A percentile compares a stretch with the other conserved stretches of the same genome.
Evolutionary conservation across 2,888 invertebrate species (phyloP).

Genomic region (Heliothis peltigera): DNA sequence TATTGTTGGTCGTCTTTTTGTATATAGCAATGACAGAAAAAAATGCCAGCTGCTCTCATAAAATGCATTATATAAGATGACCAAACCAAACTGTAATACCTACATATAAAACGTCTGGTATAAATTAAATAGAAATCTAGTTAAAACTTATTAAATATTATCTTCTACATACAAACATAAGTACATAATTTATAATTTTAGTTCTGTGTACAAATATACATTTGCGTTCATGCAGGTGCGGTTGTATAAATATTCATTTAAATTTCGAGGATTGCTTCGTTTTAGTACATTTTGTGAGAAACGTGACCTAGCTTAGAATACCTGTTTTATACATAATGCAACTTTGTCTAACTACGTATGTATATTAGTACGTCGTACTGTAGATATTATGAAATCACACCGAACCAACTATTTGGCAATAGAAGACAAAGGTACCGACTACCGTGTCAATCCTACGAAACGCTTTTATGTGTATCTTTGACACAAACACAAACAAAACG

Average conservation of each 20-base stretch:
- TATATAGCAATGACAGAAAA: too few relatives aligned
- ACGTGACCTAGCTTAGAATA: neutral
- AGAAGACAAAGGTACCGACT: slow-evolving; percentile 6
- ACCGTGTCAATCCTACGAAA: slow-evolving; percentile 19
- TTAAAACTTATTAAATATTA: neutral
- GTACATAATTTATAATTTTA: too few relatives aligned
- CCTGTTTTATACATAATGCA: neutral
- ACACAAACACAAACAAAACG: slow-evolving; percentile 27
- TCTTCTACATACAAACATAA: too few relatives aligned
- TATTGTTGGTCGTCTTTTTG: too few relatives aligned
- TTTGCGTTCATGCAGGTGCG: neutral
- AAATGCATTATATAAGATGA: too few relatives aligned
- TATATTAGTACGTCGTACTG: neutral
- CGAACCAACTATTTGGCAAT: slow-evolving; percentile 20
- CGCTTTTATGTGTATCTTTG: slow-evolving; percentile 15
- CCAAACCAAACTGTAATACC: too few relatives aligned
- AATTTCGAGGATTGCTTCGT: neutral
- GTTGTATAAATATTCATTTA: neutral
- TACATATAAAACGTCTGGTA: too few relatives aligned
- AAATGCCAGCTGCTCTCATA: too few relatives aligned
- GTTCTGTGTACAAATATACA: too few relatives aligned
- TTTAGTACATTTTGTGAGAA: neutral
- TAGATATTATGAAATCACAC: slow-evolving; percentile 4
- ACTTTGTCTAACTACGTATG: neutral
- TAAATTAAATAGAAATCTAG: too few relatives aligned